phyloP scores from a whole-genome alignment of 1,140 invertebrate genomes.

The Aphidius gifuensis region DNA sequence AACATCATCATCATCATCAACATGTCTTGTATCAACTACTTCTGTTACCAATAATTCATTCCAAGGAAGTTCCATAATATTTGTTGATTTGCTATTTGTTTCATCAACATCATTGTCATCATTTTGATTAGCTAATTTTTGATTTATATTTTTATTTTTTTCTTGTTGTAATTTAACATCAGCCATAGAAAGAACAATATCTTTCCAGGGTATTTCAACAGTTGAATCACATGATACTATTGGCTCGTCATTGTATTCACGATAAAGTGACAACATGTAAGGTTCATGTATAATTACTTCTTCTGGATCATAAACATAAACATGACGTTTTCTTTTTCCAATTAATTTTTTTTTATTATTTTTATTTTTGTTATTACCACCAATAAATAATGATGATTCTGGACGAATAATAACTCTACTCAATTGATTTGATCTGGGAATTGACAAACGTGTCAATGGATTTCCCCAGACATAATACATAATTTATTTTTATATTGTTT shows the following conservation, averaged over 20 bases:
- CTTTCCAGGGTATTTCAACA: constrained; percentile 43
- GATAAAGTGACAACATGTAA: constrained; percentile 34
- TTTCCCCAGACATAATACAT: constrained; percentile 23
- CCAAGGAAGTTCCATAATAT: constrained; percentile 37
- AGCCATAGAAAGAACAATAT: constrained; percentile 33
- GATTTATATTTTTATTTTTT: not conserved
- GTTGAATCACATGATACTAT: constrained; percentile 34
- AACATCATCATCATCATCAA: no score
- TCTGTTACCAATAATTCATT: constrained; percentile 36
- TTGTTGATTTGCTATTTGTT: constrained; percentile 24
- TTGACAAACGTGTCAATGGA: not conserved
- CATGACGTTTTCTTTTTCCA: constrained; percentile 30
- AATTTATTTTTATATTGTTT: not conserved
- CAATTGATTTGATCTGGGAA: constrained; percentile 5
- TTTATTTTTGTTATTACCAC: constrained; percentile 1
- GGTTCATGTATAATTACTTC: constrained; percentile 38
- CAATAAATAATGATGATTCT: not conserved
- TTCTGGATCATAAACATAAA: constrained; percentile 33
- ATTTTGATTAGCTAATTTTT: not conserved
- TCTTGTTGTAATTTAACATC: constrained; percentile 33
- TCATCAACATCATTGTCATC: not conserved
- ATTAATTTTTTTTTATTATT: not conserved
- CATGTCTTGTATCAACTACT: constrained; percentile 6
- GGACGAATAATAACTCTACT: not conserved
- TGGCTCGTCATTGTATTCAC: constrained; percentile 34